A percentile compares a stretch with the other conserved stretches of the same genome.
Evolutionary conservation across 2,888 invertebrate genomes (phyloP).

Genomic region (Laspeyria flexula): DNA sequence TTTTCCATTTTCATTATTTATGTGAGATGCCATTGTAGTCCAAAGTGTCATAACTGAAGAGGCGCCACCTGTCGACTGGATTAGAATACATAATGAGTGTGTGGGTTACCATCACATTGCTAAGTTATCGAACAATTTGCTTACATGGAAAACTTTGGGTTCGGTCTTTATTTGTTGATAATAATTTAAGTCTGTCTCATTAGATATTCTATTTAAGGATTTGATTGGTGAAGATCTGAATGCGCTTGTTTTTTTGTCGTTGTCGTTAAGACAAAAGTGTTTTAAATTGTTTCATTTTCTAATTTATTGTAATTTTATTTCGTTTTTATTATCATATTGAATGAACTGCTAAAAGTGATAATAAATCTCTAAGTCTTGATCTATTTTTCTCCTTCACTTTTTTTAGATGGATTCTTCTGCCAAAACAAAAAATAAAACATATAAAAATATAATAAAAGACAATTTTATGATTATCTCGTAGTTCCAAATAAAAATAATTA

Average conservation of each 20-base stretch:
- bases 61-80: constrained; percentile 12
- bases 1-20: constrained; percentile 5
- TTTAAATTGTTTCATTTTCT: too few relatives aligned
- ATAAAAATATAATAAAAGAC: too few relatives aligned
- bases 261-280: too few relatives aligned
- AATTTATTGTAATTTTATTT: too few relatives aligned
- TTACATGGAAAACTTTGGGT: constrained; percentile 2
- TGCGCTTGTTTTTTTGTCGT: not conserved
- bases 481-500: not conserved
- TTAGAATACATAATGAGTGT: constrained; percentile 29
- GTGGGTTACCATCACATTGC: constrained; percentile 27
- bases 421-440: too few relatives aligned
- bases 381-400: too few relatives aligned
- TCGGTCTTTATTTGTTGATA: constrained; percentile 10
- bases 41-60: constrained; percentile 6
- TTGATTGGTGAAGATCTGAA: not conserved
- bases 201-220: not conserved
- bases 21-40: not conserved
- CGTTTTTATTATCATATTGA: too few relatives aligned
- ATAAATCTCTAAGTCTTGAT: too few relatives aligned
- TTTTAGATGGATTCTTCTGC: too few relatives aligned
- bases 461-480: too few relatives aligned
- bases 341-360: too few relatives aligned
- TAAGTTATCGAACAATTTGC: constrained; percentile 3
- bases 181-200: constrained; percentile 5